Base-by-base conservation (phyloP, 2,797 vertebrate genomes). In the Molossus alvarezi region DNA sequence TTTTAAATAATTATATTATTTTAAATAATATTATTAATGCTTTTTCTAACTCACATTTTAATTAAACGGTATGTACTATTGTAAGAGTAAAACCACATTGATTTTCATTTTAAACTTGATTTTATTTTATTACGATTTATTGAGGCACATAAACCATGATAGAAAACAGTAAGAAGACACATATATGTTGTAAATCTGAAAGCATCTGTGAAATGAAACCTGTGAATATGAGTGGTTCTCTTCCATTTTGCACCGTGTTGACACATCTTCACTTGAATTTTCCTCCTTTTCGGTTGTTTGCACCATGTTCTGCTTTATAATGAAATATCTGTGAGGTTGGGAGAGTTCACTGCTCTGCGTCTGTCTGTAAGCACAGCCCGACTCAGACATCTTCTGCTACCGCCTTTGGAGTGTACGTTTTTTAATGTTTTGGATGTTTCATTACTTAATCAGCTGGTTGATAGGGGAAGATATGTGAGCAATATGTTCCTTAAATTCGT, bases 361-460 rank as follows among this genome's bases (percentile, higher is more conserved):
- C 62, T 71, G 10, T 64, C 62, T 85, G 5, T 6, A 84, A 71
- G n/a, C 5, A 5, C 60, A 27, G 3, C 1, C 57, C 81, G 53
- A 29, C 27, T 60, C 13, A 89, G 3, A 83, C 10, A 21, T 27
- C n/a, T 45, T 86, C 11, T 87, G 71, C 81, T 45, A 3, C 9
- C 53, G 2, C 18, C 37, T 80, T 77, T 76, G 21, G 5, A 67
- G n/a, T 82, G 60, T 5, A 21, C 20, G n/a, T 73, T 84, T 90
- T 73, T 9, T 60, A 89, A 76, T 45, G 13, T 57, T 82, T 67
- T 55, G 15, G 9, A 15, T 81, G 21, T 41, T 27, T 90, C 21
- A 23, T 88, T 82, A 71, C 83, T 93, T 81, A 92, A 14, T 92
- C 29, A 84, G 11, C 25, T 81, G 9, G 12, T 57, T 91, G 18